phyloP scores from a whole-genome alignment of 1,140 invertebrate genomes.

The Sminthurides bifidus region DNA sequence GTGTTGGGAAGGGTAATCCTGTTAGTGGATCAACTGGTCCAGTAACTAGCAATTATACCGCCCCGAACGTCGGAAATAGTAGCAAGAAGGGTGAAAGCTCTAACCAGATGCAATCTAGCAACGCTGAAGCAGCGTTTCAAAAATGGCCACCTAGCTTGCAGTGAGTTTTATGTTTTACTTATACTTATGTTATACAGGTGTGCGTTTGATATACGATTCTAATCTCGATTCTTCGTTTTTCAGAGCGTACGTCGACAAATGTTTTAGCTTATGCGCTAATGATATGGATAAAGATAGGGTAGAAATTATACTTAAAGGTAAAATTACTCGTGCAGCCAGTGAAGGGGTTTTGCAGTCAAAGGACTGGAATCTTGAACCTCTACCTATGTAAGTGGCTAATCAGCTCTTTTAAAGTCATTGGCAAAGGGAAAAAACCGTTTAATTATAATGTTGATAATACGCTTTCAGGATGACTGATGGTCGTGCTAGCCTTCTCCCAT shows the following conservation, averaged over 20 bases:
- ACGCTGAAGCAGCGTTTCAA: background rate
- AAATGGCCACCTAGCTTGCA: conserved; percentile 17
- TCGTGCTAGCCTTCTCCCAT: conserved; percentile 21
- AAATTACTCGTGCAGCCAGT: conserved; percentile 76
- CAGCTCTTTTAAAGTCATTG: background rate
- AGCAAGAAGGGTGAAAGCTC: background rate
- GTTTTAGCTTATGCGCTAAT: conserved; percentile 78
- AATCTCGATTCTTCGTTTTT: conserved; percentile 27
- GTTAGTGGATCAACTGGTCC: background rate
- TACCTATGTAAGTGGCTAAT: conserved; percentile 46
- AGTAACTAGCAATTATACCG: background rate
- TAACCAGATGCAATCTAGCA: no score
- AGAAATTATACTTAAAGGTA: conserved; percentile 82
- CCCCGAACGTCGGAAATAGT: background rate
- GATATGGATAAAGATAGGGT: conserved; percentile 83
- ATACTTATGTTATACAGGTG: background rate
- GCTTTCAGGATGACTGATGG: conserved; percentile 12
- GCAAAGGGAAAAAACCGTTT: background rate
- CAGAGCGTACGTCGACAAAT: conserved; percentile 71
- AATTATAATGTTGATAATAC: conserved; percentile 8
- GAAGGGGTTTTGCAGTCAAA: conserved; percentile 71
- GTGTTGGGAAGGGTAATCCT: background rate
- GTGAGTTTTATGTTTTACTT: conserved; percentile 5
- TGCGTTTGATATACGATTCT: background rate
- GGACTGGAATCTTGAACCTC: conserved; percentile 82